Conservation (phyloP, 2,113 vertebrate genomes). For the Steatornis caripensis region DNA sequence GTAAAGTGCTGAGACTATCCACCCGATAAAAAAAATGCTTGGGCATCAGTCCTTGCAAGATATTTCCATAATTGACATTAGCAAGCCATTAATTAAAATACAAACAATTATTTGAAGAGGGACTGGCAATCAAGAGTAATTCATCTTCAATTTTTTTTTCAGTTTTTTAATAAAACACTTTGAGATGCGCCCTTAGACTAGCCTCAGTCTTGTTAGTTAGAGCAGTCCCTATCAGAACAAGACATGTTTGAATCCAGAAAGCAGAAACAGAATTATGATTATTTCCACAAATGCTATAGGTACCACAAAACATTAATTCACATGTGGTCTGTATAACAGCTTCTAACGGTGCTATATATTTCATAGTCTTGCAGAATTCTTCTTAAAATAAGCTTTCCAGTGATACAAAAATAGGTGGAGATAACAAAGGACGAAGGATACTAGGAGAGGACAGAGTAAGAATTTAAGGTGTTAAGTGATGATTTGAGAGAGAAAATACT, state of each 20-base stretch:
- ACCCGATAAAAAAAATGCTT: background rate
- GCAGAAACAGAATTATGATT: background rate
- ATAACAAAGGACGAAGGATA: background rate
- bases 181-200: background rate
- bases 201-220: background rate
- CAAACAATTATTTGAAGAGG: background rate
- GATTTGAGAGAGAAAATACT: background rate
- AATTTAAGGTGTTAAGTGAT: background rate
- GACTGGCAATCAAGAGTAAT: background rate
- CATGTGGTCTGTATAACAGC: background rate
- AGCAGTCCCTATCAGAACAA: background rate
- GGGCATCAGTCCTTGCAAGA: background rate
- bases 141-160: background rate
- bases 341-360: background rate
- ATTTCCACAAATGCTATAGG: background rate
- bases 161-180: background rate
- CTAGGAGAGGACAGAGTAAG: background rate
- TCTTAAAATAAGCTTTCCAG: background rate
- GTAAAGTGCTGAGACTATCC: background rate
- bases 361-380: background rate
- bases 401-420: background rate
- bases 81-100: background rate
- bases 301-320: background rate
- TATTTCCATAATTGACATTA: background rate
- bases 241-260: background rate